Conservation (phyloP, 2,113 vertebrate species). For the Urocitellus parryii region DNA sequence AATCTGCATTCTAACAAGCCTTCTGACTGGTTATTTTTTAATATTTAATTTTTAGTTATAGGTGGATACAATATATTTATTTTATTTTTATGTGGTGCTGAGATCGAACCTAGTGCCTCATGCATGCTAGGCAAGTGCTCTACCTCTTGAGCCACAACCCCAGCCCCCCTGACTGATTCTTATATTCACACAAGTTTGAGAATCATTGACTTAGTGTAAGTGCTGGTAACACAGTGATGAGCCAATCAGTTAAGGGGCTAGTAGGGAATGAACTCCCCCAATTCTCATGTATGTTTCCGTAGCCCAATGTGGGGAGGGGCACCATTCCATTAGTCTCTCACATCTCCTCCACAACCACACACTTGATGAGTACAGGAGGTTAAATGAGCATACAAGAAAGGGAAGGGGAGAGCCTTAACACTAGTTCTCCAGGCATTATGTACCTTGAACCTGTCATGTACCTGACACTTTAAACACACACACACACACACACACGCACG, state of each 20-base stretch:
- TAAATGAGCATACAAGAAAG: not conserved
- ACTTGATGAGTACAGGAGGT: not conserved
- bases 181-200: slow-evolving; percentile 35
- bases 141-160: no score
- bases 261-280: not conserved
- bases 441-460: not conserved
- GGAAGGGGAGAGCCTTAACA: not conserved
- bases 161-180: not conserved
- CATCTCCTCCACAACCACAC: not conserved
- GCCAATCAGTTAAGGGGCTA: not conserved
- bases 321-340: not conserved
- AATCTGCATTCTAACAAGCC: not conserved
- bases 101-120: no score
- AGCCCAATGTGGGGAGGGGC: not conserved
- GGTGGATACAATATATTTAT: no score
- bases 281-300: not conserved
- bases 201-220: slow-evolving; percentile 9
- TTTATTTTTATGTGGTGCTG: no score
- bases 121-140: no score
- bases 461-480: not conserved
- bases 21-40: not conserved
- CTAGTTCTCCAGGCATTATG: not conserved
- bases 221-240: not conserved
- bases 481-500: accelerated
- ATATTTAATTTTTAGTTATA: no score